A percentile compares a stretch with the other conserved stretches of the same genome.
These are phyloP conservation scores for Hecatera dysodea DNA, from an alignment of 2,888 invertebrate genomes.

Conservation along the genomic window DNA sequence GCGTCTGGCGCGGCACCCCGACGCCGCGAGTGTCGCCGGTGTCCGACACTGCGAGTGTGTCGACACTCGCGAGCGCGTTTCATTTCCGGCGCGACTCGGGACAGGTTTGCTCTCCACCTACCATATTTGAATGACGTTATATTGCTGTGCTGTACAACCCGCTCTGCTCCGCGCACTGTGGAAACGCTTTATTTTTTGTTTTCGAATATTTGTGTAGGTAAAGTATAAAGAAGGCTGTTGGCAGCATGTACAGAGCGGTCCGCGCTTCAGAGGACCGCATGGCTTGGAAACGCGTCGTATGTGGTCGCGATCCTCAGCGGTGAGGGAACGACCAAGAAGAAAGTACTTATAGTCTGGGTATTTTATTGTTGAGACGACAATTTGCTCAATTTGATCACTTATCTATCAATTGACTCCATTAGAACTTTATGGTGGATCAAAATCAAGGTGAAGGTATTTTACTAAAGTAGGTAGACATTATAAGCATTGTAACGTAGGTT, in stretches of 20 bases:
- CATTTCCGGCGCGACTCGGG: constrained; percentile 20
- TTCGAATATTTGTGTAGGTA: neutral
- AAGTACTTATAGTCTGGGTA: too few relatives aligned
- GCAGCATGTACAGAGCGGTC: too few relatives aligned
- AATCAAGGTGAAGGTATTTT: too few relatives aligned
- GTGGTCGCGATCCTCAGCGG: too few relatives aligned
- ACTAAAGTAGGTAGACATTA: too few relatives aligned
- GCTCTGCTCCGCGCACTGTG: neutral
- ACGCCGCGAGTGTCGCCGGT: constrained; percentile 16
- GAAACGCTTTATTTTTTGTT: neutral
- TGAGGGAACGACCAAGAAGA: too few relatives aligned
- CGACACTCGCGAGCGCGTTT: neutral
- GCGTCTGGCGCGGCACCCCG: neutral
- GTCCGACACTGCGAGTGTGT: neutral
- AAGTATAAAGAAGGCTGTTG: too few relatives aligned
- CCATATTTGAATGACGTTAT: neutral
- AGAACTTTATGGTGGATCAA: too few relatives aligned
- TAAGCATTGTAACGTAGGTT: too few relatives aligned
- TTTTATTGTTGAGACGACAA: neutral
- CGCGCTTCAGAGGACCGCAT: too few relatives aligned
- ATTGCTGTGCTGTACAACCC: neutral
- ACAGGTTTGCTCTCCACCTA: neutral
- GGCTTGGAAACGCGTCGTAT: too few relatives aligned
- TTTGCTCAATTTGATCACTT: neutral
- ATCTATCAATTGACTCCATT: neutral